phyloP scores from a whole-genome alignment of 2,888 invertebrate genomes.

The Anodontia alba region DNA sequence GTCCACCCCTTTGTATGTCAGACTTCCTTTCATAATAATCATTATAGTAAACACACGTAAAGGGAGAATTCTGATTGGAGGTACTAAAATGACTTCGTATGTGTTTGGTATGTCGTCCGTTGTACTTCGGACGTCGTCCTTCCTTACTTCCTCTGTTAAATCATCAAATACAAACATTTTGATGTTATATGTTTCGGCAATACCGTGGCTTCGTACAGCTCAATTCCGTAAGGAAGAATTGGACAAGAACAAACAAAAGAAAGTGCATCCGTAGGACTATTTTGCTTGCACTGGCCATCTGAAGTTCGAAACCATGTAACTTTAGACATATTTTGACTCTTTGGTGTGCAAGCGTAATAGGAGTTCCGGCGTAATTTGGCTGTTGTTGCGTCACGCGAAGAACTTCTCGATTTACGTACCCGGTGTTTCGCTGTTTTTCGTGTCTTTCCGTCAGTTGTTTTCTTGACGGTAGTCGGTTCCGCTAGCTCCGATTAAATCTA shows the following conservation, averaged over 20 bases:
- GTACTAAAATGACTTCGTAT: slow-evolving; percentile 49
- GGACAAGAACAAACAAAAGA: slow-evolving; percentile 51
- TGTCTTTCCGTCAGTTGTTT: slow-evolving; percentile 12
- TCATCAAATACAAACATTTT: slow-evolving; percentile 50
- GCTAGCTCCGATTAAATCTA: slow-evolving; percentile 46
- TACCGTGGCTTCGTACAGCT: slow-evolving; percentile 41
- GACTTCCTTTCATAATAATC: slow-evolving; percentile 48
- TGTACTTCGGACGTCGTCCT: slow-evolving; percentile 33
- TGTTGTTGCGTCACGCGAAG: neutral
- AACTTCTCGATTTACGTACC: neutral
- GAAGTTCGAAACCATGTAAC: slow-evolving; percentile 51
- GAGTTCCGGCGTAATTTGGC: neutral
- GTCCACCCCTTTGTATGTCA: slow-evolving; percentile 52
- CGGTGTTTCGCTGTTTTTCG: neutral
- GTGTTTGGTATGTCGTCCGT: slow-evolving; percentile 37
- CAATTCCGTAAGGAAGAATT: slow-evolving; percentile 52
- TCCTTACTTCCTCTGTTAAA: slow-evolving; percentile 50
- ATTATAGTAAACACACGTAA: slow-evolving; percentile 46
- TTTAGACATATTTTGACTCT: slow-evolving; percentile 47
- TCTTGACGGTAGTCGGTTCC: slow-evolving; percentile 37
- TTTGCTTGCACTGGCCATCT: slow-evolving; percentile 58
- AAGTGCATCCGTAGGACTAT: slow-evolving; percentile 55
- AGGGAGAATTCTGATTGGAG: slow-evolving; percentile 51
- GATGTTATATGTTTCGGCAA: slow-evolving; percentile 40
- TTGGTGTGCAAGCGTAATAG: slow-evolving; percentile 26